These are phyloP conservation scores for Entelurus aequoreus DNA, from an alignment of 2,113 vertebrate genomes.

Conservation along the genomic window DNA sequence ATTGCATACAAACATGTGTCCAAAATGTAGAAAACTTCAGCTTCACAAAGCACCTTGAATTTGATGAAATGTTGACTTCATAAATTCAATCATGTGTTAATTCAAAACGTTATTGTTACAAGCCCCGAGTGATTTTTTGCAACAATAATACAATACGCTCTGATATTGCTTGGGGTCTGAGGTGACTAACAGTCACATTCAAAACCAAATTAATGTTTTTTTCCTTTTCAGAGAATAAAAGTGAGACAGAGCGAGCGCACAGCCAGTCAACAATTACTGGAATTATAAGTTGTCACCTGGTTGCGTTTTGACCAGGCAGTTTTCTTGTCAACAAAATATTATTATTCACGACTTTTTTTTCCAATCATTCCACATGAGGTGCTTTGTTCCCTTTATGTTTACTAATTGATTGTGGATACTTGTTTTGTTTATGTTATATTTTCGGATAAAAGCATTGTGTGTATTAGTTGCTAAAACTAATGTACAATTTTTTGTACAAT, in stretches of 20 bases:
- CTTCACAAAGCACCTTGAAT: constrained; percentile 14
- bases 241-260: constrained; percentile 6
- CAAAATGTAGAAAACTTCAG: constrained; percentile 19
- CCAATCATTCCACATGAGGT: no score
- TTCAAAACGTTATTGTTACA: constrained; percentile 41
- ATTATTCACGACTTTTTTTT: constrained; percentile 5
- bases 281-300: not conserved
- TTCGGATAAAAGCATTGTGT: no score
- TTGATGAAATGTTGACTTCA: constrained; percentile 33
- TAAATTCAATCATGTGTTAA: constrained; percentile 38
- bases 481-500: no score
- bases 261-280: not conserved
- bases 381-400: no score
- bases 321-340: not conserved
- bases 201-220: constrained; percentile 42
- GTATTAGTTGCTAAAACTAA: no score
- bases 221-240: constrained; percentile 18
- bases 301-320: not conserved
- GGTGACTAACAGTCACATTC: constrained; percentile 39
- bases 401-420: no score
- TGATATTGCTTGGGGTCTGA: constrained; percentile 46
- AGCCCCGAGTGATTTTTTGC: constrained; percentile 40
- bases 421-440: no score
- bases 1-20: not conserved
- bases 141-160: constrained; percentile 13